Base-by-base conservation (phyloP, 2,797 vertebrate genomes). In the Avahi laniger region DNA sequence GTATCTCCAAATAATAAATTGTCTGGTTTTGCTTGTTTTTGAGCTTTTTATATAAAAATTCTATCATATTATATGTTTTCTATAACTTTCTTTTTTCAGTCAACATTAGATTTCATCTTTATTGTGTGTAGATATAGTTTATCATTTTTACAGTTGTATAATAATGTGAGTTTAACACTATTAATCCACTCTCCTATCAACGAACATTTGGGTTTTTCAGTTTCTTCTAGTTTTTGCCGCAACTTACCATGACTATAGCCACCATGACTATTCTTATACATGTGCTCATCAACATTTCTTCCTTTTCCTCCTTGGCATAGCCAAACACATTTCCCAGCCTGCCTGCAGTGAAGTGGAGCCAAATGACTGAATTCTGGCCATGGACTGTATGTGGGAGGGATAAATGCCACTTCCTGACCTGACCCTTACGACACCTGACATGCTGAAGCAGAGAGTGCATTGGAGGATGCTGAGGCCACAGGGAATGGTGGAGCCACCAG, bases 11-110 rank as follows among this genome's bases (percentile, higher is more conserved):
- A 79, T n/a, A 82, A 86, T 46, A 87, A 11, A 79, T 15, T 43
- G 20, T 70, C 78, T 89, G 46, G 30, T 46, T 94, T 83, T 93
- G 50, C 12, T 65, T 48, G 5, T 54, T 91, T 96, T 82, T 73
- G 28, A 73, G 13, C 81, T 86, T 79, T 88, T n/a, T 63, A 86
- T 63, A 61, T 82, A 88, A 83, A 86, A 87, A 67, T 82, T 87
- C 52, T 67, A 72, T 50, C 33, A 18, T 20, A 33, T 4, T 48
- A 17, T 46, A 38, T 38, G 13, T 81, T 59, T 87, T 65, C 43
- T 50, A 8, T 67, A 91, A 92, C 54, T 73, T 87, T 85, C 46
- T 76, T 65, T 89, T 91, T 86, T 65, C 33, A 81, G 28, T 73
- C 67, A 89, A 73, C 15, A 72, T 8, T 48, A 43, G 38, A 63